Evolutionary conservation across 1,140 invertebrate genomes (phyloP).

Genomic region (Drosophila malerkotliana): DNA sequence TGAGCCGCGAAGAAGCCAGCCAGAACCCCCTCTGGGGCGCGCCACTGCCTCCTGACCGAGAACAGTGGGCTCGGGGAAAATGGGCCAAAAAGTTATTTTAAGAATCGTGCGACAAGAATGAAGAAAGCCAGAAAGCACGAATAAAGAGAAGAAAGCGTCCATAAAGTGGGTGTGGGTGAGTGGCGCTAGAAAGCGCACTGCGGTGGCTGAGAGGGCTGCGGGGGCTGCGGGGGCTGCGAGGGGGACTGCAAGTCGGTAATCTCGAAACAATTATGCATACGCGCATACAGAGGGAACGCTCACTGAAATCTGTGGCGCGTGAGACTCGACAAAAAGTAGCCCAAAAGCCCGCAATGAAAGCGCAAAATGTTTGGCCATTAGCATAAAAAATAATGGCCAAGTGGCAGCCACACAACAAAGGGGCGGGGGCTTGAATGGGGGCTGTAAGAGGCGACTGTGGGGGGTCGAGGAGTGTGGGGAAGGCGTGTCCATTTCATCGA

Average conservation of each 20-base stretch:
- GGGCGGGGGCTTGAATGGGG: conserved; percentile 6
- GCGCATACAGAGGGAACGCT: conserved; percentile 53
- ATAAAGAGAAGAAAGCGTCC: conserved; percentile 50
- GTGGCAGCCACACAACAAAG: conserved; percentile 22
- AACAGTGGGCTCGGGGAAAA: conserved; percentile 48
- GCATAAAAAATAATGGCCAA: conserved; percentile 77
- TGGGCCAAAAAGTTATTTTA: conserved; percentile 82
- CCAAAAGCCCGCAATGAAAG: conserved; percentile 73
- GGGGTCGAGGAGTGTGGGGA: background rate
- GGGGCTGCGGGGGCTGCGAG: background rate
- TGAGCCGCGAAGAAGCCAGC: background rate
- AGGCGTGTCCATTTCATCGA: conserved; percentile 62
- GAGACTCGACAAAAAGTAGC: conserved; percentile 63
- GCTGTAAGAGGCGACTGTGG: background rate
- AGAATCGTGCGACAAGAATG: conserved; percentile 55
- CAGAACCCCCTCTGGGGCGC: conserved; percentile 19
- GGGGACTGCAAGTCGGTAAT: conserved; percentile 54
- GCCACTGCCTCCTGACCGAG: conserved; percentile 40
- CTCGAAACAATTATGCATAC: conserved; percentile 80
- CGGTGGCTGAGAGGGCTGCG: background rate
- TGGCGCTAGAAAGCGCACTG: background rate
- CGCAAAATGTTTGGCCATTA: conserved; percentile 75
- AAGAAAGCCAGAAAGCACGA: conserved; percentile 36
- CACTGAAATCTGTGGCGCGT: conserved; percentile 67
- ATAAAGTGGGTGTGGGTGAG: conserved; percentile 19